Evolutionary conservation across 2,113 vertebrate genomes (phyloP).

Genomic region (Perognathus longimembris): DNA sequence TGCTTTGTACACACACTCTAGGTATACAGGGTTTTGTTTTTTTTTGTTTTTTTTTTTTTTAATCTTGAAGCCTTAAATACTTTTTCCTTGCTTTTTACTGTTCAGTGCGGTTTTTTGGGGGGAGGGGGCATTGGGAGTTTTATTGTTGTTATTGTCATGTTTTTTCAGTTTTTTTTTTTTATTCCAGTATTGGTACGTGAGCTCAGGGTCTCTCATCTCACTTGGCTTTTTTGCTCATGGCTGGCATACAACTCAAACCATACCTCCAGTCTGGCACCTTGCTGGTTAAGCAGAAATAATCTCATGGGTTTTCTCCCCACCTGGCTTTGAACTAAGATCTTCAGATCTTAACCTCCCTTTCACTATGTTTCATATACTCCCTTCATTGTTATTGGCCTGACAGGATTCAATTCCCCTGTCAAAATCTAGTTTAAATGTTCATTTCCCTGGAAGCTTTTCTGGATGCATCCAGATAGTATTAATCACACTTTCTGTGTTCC

Average conservation of each 20-base stretch:
- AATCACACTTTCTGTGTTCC: slow-evolving; percentile 18
- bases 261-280: too few species aligned
- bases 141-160: too few species aligned
- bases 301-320: too few species aligned
- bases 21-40: not conserved
- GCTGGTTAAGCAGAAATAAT: too few species aligned
- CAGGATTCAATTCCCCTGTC: not conserved
- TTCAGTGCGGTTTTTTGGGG: not conserved
- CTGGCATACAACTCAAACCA: too few species aligned
- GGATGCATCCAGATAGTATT: slow-evolving; percentile 53
- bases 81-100: slow-evolving; percentile 34
- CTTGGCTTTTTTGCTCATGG: too few species aligned
- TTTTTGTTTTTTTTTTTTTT: not conserved
- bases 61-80: not conserved
- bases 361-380: not conserved
- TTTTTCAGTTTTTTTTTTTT: too few species aligned
- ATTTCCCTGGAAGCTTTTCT: slow-evolving; percentile 48
- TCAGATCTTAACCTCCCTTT: too few species aligned
- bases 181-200: too few species aligned
- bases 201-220: too few species aligned
- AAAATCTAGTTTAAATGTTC: slow-evolving; percentile 56
- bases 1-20: not conserved
- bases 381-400: slow-evolving; percentile 15
- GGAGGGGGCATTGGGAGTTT: too few species aligned
- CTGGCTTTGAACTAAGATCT: too few species aligned